Conservation (phyloP, 2,113 vertebrate species). For the Tragelaphus scriptus region DNA sequence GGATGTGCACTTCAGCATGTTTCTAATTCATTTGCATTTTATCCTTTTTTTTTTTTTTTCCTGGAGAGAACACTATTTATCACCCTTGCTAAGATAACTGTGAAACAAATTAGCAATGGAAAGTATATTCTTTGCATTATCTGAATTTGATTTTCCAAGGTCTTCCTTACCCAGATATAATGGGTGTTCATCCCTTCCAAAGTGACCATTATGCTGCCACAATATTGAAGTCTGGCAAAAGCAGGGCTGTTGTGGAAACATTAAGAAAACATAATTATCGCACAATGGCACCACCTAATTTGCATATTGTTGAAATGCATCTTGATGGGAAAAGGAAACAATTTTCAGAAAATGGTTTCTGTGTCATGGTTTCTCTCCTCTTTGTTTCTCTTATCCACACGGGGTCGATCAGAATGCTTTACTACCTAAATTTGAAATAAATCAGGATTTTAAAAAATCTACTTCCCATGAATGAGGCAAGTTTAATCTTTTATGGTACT, state of each 20-base stretch:
- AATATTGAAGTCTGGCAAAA: constrained; percentile 1
- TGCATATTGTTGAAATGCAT: constrained; percentile 16
- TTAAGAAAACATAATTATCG: constrained; percentile 20
- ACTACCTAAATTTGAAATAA: constrained; percentile 35
- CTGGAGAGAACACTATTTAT: background rate
- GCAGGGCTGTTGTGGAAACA: constrained; percentile 5
- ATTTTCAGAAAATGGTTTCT: constrained; percentile 40
- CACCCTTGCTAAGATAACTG: constrained; percentile 8
- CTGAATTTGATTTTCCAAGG: constrained; percentile 37
- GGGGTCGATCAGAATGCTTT: constrained; percentile 8
- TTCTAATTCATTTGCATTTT: constrained; percentile 27
- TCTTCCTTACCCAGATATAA: background rate
- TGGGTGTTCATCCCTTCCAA: background rate
- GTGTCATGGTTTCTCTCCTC: background rate
- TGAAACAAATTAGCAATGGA: constrained; percentile 13
- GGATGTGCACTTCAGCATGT: background rate
- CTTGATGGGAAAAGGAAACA: background rate
- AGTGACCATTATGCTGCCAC: constrained; percentile 22
- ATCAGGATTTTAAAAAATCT: background rate
- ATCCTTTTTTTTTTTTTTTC: background rate
- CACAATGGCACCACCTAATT: background rate
- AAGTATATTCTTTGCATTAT: constrained; percentile 17
- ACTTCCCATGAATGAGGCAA: background rate
- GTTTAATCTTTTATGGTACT: constrained; percentile 44
- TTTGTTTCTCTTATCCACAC: background rate